Evolutionary conservation across 1,140 invertebrate genomes (phyloP).

Genomic region (Calosoma granatense): DNA sequence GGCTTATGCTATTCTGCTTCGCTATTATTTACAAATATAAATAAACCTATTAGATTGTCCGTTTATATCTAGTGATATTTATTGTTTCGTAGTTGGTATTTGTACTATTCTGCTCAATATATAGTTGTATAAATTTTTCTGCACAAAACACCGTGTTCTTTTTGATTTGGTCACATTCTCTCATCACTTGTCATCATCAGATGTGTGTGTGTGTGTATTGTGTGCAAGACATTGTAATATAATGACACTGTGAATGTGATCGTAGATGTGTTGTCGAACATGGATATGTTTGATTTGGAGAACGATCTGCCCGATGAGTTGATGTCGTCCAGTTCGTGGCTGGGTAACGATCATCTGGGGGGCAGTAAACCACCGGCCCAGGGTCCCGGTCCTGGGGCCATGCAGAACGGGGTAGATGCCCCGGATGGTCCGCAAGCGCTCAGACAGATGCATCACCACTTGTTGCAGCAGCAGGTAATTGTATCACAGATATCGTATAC

Average conservation of each 20-base stretch:
- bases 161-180: not conserved
- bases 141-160: constrained; percentile 1
- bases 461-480: constrained; percentile 47
- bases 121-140: not conserved
- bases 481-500: constrained; percentile 34
- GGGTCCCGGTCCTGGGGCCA: constrained; percentile 59
- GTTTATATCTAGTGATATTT: not conserved
- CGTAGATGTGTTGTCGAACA: constrained; percentile 61
- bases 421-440: constrained; percentile 23
- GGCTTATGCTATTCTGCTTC: not conserved
- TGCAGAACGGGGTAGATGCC: constrained; percentile 35
- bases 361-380: constrained; percentile 60
- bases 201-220: too few species aligned
- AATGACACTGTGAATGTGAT: too few species aligned
- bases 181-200: too few species aligned
- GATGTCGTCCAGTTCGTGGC: constrained; percentile 58
- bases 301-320: constrained; percentile 89
- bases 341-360: constrained; percentile 41
- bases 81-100: not conserved
- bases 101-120: not conserved
- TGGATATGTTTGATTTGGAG: constrained; percentile 78
- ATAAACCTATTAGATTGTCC: not conserved
- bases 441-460: constrained; percentile 51
- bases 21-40: not conserved
- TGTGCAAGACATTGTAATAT: too few species aligned